A percentile compares a stretch with the other conserved stretches of the same genome.
Evolutionary conservation across 1,140 invertebrate species (phyloP).

Genomic region (Atta texana): DNA sequence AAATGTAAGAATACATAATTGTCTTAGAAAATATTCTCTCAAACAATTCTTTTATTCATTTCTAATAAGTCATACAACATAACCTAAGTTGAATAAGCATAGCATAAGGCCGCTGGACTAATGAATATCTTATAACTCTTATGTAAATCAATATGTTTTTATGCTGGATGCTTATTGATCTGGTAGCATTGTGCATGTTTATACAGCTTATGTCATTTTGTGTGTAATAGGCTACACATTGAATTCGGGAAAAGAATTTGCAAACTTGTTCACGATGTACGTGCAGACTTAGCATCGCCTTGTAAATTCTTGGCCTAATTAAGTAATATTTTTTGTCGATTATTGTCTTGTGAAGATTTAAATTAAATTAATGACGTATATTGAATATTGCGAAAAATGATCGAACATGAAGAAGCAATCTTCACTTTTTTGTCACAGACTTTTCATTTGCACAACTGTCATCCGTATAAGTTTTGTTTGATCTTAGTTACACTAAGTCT

Average conservation of each 20-base stretch:
- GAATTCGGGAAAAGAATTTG: conserved; percentile 22
- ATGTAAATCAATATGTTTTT: no score
- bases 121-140: no score
- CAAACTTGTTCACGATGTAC: conserved; percentile 7
- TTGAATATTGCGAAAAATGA: conserved; percentile 17
- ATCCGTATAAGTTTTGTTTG: conserved; percentile 52
- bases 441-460: conserved; percentile 15
- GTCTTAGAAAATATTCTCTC: conserved; percentile 53
- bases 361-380: conserved; percentile 26
- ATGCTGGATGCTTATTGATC: no score
- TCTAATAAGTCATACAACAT: neutral
- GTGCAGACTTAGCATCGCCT: conserved; percentile 35
- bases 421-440: conserved; percentile 33
- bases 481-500: conserved; percentile 58
- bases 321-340: conserved; percentile 10
- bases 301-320: conserved; percentile 49
- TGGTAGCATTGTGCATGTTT: no score
- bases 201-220: no score
- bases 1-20: conserved; percentile 57
- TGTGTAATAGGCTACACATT: neutral
- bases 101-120: no score
- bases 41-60: conserved; percentile 30
- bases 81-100: no score
- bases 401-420: neutral
- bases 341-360: neutral